Evolutionary conservation across 2,797 vertebrate species (phyloP), one percentile per base, ranked within the genome.

Genomic region (Epinephelus malabaricus): DNA sequence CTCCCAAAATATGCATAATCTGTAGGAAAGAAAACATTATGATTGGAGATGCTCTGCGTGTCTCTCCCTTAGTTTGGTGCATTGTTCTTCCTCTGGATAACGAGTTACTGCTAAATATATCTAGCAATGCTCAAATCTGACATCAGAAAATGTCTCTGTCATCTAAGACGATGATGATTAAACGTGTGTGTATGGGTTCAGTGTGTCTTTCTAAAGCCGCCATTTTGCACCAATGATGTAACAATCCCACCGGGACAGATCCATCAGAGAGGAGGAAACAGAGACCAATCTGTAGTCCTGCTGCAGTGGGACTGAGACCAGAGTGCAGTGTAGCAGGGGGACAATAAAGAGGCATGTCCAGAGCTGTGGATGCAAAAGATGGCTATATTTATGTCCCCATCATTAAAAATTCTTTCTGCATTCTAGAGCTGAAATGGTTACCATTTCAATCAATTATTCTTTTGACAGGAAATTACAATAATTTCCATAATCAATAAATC

Each of bases 211-310:
- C 63, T 50, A 2, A 11, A 54, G 67, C 19, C 11, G 13, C 81
- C 46, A 62, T 82, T 81, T 84, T 76, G 62, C 59, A 69, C 14
- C 46, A 18, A 2, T 81, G 79, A 81, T 77, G 65, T 75, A 74
- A 79, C 69, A 71, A 11, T 53, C 50, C 85, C 72, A 59, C 21
- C 6, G 80, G 69, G 75, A 83, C 77, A 1, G 19, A 64, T 84
- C 68, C 56, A 58, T 80, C 76, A 83, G 54, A 30, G 72, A 13
- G 19, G 61, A 71, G 70, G 68, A 79, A 61, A 53, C 59, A 23
- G 73, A 66, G 47, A 25, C 23, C 27, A 19, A 8, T 72, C n/a
- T 67, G 34, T 50, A 47, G 43, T 18, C 34, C 34, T 34, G 34
- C 34, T 34, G 34, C 34, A 34, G 34, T 34, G 58, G 63, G 54